These are phyloP conservation scores for Gambusia holbrooki DNA, from an alignment of 2,113 vertebrate species.

Conservation along the genomic window DNA sequence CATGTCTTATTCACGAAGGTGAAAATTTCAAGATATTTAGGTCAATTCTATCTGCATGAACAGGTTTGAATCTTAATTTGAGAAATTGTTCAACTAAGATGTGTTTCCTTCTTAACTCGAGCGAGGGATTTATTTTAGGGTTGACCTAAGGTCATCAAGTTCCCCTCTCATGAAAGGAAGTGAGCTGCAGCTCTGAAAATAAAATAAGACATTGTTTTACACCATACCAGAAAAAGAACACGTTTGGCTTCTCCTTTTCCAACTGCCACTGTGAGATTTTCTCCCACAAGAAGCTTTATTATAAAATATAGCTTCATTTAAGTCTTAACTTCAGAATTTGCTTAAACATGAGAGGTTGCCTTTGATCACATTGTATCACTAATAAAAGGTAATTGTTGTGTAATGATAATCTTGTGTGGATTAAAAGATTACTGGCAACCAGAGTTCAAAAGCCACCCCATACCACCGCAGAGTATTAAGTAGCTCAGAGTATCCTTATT, in stretches of 20 bases:
- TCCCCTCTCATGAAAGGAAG: slow-evolving; percentile 43
- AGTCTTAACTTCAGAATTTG: not conserved
- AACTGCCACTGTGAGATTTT: not conserved
- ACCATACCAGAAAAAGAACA: not conserved
- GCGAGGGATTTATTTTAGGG: slow-evolving; percentile 23
- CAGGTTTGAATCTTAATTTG: not conserved
- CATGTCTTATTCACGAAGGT: not conserved
- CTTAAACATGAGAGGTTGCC: not conserved
- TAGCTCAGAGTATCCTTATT: slow-evolving; percentile 37
- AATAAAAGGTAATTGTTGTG: slow-evolving; percentile 29
- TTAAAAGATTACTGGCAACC: slow-evolving; percentile 52
- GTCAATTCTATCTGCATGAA: not conserved
- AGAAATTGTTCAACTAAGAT: not conserved
- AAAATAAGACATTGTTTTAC: slow-evolving; percentile 3
- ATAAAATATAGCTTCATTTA: not conserved
- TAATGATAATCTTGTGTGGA: slow-evolving; percentile 27
- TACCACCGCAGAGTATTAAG: slow-evolving; percentile 33
- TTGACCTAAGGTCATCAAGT: slow-evolving; percentile 31
- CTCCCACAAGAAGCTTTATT: not conserved
- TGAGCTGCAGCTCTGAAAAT: slow-evolving; percentile 16
- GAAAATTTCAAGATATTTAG: not conserved
- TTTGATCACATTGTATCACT: not conserved
- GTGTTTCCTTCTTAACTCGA: slow-evolving; percentile 12
- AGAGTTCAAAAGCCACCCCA: slow-evolving; percentile 26
- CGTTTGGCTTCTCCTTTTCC: not conserved